Conservation (phyloP, 2,113 vertebrate species). For the Pseudorectes ferrugineus region DNA sequence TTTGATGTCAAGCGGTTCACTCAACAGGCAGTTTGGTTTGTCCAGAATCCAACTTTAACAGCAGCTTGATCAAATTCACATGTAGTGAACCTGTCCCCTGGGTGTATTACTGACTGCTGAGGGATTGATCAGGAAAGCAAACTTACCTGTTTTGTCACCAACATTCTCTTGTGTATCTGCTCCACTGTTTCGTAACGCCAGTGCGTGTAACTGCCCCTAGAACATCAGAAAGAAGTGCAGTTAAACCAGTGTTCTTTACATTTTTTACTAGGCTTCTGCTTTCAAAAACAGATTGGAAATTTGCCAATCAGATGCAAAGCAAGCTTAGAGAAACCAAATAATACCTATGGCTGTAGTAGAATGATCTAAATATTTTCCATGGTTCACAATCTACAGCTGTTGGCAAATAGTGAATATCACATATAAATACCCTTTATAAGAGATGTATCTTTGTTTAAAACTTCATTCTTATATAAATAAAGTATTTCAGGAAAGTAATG, state of each 20-base stretch:
- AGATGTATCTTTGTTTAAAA: slow-evolving; percentile 41
- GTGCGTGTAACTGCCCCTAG: neutral
- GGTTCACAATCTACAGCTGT: neutral
- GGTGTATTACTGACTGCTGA: neutral
- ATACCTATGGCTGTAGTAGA: neutral
- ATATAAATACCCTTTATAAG: slow-evolving; percentile 14
- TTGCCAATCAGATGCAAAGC: slow-evolving; percentile 7
- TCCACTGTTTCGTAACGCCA: neutral
- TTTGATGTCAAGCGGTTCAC: neutral
- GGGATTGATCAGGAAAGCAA: neutral
- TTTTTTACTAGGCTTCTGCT: neutral
- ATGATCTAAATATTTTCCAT: neutral
- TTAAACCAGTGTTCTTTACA: neutral
- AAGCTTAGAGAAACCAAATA: neutral
- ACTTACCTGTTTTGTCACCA: neutral
- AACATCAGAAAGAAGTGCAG: neutral
- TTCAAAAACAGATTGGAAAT: slow-evolving; percentile 4
- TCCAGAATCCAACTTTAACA: slow-evolving; percentile 13
- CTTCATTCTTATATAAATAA: slow-evolving; percentile 20
- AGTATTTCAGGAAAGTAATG: neutral
- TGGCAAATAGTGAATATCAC: neutral
- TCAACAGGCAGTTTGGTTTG: neutral
- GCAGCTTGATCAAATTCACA: slow-evolving; percentile 5
- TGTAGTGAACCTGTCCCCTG: neutral
- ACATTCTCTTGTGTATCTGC: neutral